These are phyloP conservation scores for Cydia fagiglandana DNA, from an alignment of 1,140 invertebrate genomes.

Conservation along the genomic window DNA sequence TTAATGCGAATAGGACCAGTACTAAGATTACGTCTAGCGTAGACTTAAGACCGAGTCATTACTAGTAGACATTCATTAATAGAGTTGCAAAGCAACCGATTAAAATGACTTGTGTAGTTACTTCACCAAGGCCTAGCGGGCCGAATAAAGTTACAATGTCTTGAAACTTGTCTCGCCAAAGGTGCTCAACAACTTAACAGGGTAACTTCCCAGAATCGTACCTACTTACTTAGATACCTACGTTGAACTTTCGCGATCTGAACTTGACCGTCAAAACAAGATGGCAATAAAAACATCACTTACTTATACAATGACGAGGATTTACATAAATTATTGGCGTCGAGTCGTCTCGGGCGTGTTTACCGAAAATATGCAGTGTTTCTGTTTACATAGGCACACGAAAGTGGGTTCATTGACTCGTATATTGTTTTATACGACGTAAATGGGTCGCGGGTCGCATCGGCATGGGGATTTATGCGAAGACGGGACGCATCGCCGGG, in stretches of 20 bases:
- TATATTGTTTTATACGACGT: conserved; percentile 71
- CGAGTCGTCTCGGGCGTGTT: conserved; percentile 62
- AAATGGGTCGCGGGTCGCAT: conserved; percentile 69
- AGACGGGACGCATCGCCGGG: conserved; percentile 24
- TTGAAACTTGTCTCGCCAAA: conserved; percentile 3
- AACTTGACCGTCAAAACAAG: conserved; percentile 76
- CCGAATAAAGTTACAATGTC: conserved; percentile 17
- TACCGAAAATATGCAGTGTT: conserved; percentile 68
- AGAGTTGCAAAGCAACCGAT: not conserved
- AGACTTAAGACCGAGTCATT: not conserved
- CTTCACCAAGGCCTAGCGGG: not conserved
- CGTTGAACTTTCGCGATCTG: conserved; percentile 63
- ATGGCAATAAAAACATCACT: conserved; percentile 71
- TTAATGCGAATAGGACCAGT: conserved; percentile 5
- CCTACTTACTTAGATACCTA: conserved; percentile 47
- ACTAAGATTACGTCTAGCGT: not conserved
- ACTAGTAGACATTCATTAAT: not conserved
- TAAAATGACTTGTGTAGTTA: not conserved
- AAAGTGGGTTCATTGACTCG: conserved; percentile 69
- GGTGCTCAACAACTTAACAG: conserved; percentile 10
- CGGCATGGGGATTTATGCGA: conserved; percentile 51
- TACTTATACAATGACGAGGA: conserved; percentile 70
- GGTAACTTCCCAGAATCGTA: conserved; percentile 50
- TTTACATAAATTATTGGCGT: conserved; percentile 78
- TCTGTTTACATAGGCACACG: conserved; percentile 60